A percentile compares a stretch with the other conserved stretches of the same genome.
These are phyloP conservation scores for Maniola jurtina DNA, from an alignment of 1,140 invertebrate genomes.

Conservation along the genomic window DNA sequence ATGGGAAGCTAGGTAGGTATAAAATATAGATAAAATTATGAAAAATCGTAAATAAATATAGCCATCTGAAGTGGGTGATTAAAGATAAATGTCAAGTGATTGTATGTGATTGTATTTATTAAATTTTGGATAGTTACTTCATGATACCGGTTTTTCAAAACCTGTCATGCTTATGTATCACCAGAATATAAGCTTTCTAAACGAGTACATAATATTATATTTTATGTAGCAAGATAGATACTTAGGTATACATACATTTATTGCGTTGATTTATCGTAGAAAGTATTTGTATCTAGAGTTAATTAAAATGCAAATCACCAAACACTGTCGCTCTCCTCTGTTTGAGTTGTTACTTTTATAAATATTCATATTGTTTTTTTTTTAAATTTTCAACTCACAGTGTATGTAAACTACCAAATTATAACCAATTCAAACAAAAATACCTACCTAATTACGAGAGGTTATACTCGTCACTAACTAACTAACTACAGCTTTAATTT, in stretches of 20 bases:
- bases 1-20: no score
- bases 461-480: no score
- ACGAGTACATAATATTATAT: slow-evolving; percentile 1
- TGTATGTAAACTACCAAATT: background rate
- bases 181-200: slow-evolving; percentile 22
- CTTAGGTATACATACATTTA: background rate
- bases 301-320: slow-evolving; percentile 6
- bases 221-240: no score
- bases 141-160: slow-evolving; percentile 7
- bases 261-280: slow-evolving; percentile 8
- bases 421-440: background rate
- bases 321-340: slow-evolving; percentile 1
- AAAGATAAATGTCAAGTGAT: slow-evolving; percentile 5
- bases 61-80: background rate
- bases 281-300: slow-evolving; percentile 10
- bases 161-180: background rate
- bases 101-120: slow-evolving; percentile 1
- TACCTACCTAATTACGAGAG: no score
- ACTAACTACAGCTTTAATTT: no score
- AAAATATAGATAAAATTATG: no score
- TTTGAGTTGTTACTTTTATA: background rate
- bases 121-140: slow-evolving; percentile 2
- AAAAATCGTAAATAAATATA: no score
- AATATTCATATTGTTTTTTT: background rate
- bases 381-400: background rate